Conservation (phyloP, 2,888 invertebrate genomes). For the Strigamia crassipes region DNA sequence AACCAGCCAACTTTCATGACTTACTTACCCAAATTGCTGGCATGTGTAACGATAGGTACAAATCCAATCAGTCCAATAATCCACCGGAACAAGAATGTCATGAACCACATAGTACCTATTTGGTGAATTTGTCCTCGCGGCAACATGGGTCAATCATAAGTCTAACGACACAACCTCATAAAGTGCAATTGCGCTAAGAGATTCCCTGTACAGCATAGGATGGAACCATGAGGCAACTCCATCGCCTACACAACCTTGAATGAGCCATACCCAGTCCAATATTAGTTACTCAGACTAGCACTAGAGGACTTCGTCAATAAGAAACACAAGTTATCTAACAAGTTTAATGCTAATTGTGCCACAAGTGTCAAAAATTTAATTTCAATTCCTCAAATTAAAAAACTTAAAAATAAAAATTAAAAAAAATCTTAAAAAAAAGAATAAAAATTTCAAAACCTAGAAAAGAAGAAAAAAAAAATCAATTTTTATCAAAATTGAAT, state of each 20-base stretch:
- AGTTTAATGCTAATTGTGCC: too few relatives aligned
- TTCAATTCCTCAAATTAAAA: too few relatives aligned
- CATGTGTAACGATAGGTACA: not conserved
- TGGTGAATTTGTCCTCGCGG: not conserved
- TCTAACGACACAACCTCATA: not conserved
- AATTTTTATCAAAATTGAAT: too few relatives aligned
- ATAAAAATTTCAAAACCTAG: too few relatives aligned
- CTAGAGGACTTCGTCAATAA: constrained; percentile 8
- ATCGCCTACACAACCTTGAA: constrained; percentile 32
- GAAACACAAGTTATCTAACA: not conserved
- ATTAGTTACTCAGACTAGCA: constrained; percentile 31
- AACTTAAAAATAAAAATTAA: too few relatives aligned
- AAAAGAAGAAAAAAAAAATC: too few relatives aligned
- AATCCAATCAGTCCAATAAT: constrained; percentile 3
- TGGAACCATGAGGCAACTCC: constrained; percentile 41
- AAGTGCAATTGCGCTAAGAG: not conserved
- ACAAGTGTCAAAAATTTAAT: not conserved
- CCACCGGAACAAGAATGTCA: not conserved
- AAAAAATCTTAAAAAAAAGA: too few relatives aligned
- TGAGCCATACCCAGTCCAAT: constrained; percentile 42
- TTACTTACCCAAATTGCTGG: constrained; percentile 28
- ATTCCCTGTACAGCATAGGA: not conserved
- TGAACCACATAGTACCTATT: constrained; percentile 5
- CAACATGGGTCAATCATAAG: constrained; percentile 25
- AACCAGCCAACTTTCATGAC: too few relatives aligned